Percentiles rank a stretch among this genome's conserved stretches.
Conservation (phyloP, 2,113 vertebrate species). For the Calypte anna region DNA sequence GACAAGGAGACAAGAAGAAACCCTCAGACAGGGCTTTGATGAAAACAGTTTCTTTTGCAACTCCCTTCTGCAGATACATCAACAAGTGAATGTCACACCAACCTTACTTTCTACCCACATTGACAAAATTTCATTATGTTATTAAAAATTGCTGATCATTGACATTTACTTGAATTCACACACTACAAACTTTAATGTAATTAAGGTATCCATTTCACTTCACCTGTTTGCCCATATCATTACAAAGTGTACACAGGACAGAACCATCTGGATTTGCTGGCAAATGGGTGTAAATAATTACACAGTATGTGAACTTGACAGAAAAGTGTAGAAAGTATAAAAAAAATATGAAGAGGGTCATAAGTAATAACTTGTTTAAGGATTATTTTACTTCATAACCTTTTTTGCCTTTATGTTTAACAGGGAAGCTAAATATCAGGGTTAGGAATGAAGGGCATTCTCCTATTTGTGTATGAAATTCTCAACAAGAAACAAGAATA, state of each 20-base stretch:
- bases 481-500: neutral
- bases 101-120: neutral
- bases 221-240: neutral
- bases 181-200: neutral
- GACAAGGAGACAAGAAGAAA: neutral
- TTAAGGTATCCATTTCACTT: neutral
- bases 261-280: neutral
- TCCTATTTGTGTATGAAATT: neutral
- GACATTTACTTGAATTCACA: neutral
- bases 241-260: neutral
- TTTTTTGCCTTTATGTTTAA: neutral
- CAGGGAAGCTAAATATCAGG: neutral
- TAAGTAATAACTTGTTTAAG: neutral
- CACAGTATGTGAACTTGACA: neutral
- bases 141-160: neutral
- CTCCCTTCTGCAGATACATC: neutral
- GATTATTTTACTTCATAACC: neutral
- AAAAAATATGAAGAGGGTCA: neutral
- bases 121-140: neutral
- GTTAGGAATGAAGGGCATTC: neutral
- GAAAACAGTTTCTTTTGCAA: neutral
- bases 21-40: neutral
- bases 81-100: neutral
- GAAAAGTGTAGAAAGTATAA: neutral
- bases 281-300: neutral